These are phyloP conservation scores for Apodemus sylvaticus DNA, from an alignment of 2,113 vertebrate species.

Conservation along the genomic window DNA sequence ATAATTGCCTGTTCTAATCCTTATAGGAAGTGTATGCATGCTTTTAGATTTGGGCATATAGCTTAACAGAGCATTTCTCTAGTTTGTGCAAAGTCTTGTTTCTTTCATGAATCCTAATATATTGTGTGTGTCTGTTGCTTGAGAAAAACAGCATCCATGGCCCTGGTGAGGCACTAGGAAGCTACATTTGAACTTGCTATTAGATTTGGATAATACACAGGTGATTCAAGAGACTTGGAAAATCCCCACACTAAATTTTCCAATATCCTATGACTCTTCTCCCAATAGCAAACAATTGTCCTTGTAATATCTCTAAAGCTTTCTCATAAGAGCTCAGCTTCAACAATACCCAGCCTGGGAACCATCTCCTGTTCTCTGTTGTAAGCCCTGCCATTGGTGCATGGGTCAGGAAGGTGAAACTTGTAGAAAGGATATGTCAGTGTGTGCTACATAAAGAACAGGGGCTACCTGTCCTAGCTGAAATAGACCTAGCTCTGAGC, in stretches of 20 bases:
- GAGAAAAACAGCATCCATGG: background rate
- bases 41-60: background rate
- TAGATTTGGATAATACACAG: background rate
- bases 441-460: background rate
- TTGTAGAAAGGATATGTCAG: background rate
- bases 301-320: background rate
- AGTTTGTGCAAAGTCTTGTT: background rate
- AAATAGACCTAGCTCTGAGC: background rate
- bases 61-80: background rate
- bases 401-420: background rate
- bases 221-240: background rate
- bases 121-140: background rate
- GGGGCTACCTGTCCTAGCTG: background rate
- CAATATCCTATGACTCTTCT: background rate
- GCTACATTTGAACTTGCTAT: background rate
- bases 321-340: background rate
- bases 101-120: background rate
- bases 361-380: background rate
- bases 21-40: background rate
- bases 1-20: background rate
- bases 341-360: background rate
- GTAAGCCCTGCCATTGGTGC: background rate
- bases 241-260: background rate
- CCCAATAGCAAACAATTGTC: background rate
- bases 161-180: background rate